Base-by-base conservation (phyloP, 2,888 invertebrate genomes). In the Sesia bembeciformis region DNA sequence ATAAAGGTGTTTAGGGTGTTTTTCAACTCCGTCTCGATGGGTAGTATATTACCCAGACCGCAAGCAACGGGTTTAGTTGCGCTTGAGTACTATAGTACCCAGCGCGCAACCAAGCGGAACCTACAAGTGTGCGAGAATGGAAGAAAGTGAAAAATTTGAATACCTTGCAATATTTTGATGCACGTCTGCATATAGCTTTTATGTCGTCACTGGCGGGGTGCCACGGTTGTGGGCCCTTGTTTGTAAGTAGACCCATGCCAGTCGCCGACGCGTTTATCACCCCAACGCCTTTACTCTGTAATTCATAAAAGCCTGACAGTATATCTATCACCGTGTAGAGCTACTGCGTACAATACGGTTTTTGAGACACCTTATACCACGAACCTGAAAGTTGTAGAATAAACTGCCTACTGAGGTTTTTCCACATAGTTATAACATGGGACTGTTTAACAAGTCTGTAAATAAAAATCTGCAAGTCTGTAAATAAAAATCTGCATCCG, bases 201-300 rank as follows among this genome's bases (percentile, higher is more conserved):
- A 93, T 86, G 52, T 93, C 88, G 38, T 92, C 86, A 39, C 85
- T 79, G 3, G 95, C 95, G 3, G 95, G 95, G 82, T 97, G 97
- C 97, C 97, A 97, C 0, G 79, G 67, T 59, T 91, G 94, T 0
- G 95, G 94, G 0, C 95, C 96, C 46, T 77, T 75, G 74, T 93
- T 94, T 4, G 95, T 93, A 41, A 98, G 86, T 39, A 98, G 88
- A 3, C 97, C 96, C 95, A 97, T 93, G 3, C 93, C 93, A 6
- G 95, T 93, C 0, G 93, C 92, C 0, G 96, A 93, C 0, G 97
- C 97, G 76, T 96, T 96, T 40, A 98, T 93, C 8, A 98, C 88
- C 1, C 95, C 97, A 4, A 97, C 78, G 49, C 94, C 92, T 67
- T 91, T 91, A 55, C 84, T 82, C 95, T 95, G 74, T 40, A n/a